Percentiles rank a stretch among this genome's conserved stretches.
Conservation (phyloP, 2,888 invertebrate genomes). For the Latrodectus elegans region DNA sequence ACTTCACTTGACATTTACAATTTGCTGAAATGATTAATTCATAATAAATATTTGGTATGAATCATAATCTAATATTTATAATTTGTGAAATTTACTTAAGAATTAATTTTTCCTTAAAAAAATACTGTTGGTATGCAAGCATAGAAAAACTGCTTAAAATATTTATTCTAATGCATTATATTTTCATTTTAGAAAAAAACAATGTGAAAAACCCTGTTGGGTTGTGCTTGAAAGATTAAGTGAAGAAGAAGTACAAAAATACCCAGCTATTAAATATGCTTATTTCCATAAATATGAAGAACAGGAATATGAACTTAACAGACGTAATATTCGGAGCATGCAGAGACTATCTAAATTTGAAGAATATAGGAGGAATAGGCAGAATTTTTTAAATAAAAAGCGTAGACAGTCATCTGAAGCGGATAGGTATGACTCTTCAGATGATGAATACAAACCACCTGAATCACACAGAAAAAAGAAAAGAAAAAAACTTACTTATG, state of each 20-base stretch:
- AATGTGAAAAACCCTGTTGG: constrained; percentile 6
- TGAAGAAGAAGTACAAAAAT: constrained; percentile 9
- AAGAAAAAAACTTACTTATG: constrained; percentile 21
- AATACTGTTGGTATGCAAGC: too few species aligned
- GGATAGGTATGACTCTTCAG: not conserved
- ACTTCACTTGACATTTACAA: too few species aligned
- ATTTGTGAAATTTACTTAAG: too few species aligned
- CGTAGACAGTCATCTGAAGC: not conserved
- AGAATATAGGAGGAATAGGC: constrained; percentile 9
- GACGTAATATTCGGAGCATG: not conserved
- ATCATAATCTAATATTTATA: too few species aligned
- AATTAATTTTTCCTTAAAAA: too few species aligned
- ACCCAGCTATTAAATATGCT: not conserved
- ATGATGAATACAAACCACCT: constrained; percentile 7
- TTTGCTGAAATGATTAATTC: too few species aligned
- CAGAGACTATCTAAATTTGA: constrained; percentile 1
- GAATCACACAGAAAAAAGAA: constrained; percentile 16
- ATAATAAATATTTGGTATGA: too few species aligned
- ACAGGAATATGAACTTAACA: not conserved
- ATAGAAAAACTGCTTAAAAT: too few species aligned
- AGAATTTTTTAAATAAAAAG: constrained; percentile 15
- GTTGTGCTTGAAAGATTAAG: constrained; percentile 11
- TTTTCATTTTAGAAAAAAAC: constrained; percentile 13
- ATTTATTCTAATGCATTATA: not conserved
- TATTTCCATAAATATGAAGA: not conserved